These are phyloP conservation scores for Prorops nasuta DNA, from an alignment of 1,140 invertebrate genomes.

Conservation along the genomic window DNA sequence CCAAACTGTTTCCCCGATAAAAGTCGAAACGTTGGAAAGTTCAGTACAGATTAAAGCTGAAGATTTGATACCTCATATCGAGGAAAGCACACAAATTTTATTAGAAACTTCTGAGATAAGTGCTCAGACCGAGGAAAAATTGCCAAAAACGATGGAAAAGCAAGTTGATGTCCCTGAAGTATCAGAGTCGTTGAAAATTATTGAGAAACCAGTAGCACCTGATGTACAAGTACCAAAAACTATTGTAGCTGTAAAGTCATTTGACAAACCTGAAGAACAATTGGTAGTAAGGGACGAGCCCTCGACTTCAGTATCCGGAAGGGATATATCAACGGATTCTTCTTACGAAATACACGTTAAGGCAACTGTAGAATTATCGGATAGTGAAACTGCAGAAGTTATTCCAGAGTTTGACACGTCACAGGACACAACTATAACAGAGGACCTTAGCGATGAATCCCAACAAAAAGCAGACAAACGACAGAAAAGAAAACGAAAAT, in stretches of 20 bases:
- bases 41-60: slow-evolving; percentile 35
- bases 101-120: slow-evolving; percentile 30
- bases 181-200: slow-evolving; percentile 2
- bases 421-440: slow-evolving; percentile 29
- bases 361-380: slow-evolving; percentile 45
- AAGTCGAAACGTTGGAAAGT: slow-evolving; percentile 22
- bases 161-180: neutral
- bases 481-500: slow-evolving; percentile 23
- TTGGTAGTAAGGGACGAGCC: slow-evolving; percentile 4
- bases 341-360: slow-evolving; percentile 47
- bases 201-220: slow-evolving; percentile 27
- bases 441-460: slow-evolving; percentile 21
- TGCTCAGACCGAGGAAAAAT: slow-evolving; percentile 24
- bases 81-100: slow-evolving; percentile 34
- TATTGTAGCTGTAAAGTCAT: neutral
- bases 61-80: slow-evolving; percentile 33
- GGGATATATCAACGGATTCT: slow-evolving; percentile 31
- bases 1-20: slow-evolving; percentile 29
- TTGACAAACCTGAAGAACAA: neutral
- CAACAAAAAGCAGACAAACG: slow-evolving; percentile 2
- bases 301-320: slow-evolving; percentile 19
- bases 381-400: slow-evolving; percentile 35
- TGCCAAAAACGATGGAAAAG: slow-evolving; percentile 2
- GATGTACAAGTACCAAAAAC: slow-evolving; percentile 30
- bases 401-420: slow-evolving; percentile 18